phyloP scores from a whole-genome alignment of 1,140 invertebrate genomes.

The Drosophila ogumai region DNA sequence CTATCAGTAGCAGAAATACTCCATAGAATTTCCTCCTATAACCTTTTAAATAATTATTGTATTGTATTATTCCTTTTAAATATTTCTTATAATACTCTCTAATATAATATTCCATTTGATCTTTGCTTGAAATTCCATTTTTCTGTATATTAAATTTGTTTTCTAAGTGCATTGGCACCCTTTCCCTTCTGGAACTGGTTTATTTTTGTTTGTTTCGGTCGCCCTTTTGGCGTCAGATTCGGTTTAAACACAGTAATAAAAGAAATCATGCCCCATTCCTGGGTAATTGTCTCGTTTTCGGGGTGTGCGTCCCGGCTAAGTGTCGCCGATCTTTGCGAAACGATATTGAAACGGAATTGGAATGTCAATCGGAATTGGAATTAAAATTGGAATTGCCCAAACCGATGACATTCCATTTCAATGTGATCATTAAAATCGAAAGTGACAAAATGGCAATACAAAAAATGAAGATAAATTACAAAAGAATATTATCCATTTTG shows the following conservation, averaged over 20 bases:
- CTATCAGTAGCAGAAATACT: background rate
- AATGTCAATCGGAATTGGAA: conserved; percentile 10
- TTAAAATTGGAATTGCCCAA: conserved; percentile 31
- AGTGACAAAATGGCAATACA: conserved; percentile 21
- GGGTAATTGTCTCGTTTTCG: conserved; percentile 54
- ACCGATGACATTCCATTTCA: conserved; percentile 30
- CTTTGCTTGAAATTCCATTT: background rate
- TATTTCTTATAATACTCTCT: too few species aligned
- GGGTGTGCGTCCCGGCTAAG: conserved; percentile 65
- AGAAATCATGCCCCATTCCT: conserved; percentile 56
- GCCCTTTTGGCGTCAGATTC: conserved; percentile 50
- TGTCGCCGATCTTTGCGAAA: conserved; percentile 18
- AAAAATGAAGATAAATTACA: background rate
- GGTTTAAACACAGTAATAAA: conserved; percentile 71
- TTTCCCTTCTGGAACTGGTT: conserved; percentile 25
- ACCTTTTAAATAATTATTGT: background rate
- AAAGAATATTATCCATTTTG: too few species aligned
- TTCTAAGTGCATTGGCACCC: conserved; percentile 3
- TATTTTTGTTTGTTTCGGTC: conserved; percentile 31
- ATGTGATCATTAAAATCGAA: conserved; percentile 54
- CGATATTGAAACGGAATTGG: conserved; percentile 14
- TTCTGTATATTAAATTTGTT: background rate
- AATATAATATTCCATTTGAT: background rate
- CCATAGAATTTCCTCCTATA: background rate
- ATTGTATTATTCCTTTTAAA: background rate